Percentiles rank a stretch among this genome's conserved stretches.
Conservation (phyloP, 1,140 invertebrate species). For the Cydia amplana region DNA sequence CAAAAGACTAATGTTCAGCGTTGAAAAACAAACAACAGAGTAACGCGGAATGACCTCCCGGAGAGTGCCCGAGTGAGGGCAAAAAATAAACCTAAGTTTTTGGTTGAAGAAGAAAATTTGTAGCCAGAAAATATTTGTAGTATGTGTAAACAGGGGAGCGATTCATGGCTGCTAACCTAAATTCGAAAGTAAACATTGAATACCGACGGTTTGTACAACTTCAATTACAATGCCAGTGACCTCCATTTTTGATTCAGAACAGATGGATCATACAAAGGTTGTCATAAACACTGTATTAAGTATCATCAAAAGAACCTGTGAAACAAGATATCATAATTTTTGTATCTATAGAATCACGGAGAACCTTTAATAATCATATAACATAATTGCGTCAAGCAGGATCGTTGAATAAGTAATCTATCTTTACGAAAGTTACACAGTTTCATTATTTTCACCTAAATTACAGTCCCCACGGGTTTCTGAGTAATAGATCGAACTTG, state of each 20-base stretch:
- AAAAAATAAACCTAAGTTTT: conserved; percentile 30
- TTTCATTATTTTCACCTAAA: conserved; percentile 61
- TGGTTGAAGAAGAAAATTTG: conserved; percentile 31
- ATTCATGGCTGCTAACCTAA: conserved; percentile 31
- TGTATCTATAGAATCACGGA: background rate
- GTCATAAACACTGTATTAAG: background rate
- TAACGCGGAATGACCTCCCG: conserved; percentile 38
- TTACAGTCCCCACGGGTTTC: conserved; percentile 48
- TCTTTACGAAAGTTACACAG: conserved; percentile 49
- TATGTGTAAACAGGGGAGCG: conserved; percentile 26
- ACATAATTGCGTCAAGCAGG: conserved; percentile 11
- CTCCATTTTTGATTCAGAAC: background rate
- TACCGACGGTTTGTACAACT: background rate
- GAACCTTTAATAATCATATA: background rate
- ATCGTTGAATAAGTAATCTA: conserved; percentile 59
- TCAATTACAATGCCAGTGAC: conserved; percentile 1
- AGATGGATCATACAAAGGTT: background rate
- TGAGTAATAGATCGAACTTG: conserved; percentile 46
- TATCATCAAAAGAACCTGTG: too few species aligned
- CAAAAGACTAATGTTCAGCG: conserved; percentile 51
- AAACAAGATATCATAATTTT: background rate
- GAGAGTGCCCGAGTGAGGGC: conserved; percentile 19
- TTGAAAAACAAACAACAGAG: conserved; percentile 47
- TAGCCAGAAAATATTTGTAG: conserved; percentile 16
- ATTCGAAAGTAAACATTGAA: conserved; percentile 25